Conservation (phyloP, 2,797 vertebrate species). For the Luscinia luscinia region DNA sequence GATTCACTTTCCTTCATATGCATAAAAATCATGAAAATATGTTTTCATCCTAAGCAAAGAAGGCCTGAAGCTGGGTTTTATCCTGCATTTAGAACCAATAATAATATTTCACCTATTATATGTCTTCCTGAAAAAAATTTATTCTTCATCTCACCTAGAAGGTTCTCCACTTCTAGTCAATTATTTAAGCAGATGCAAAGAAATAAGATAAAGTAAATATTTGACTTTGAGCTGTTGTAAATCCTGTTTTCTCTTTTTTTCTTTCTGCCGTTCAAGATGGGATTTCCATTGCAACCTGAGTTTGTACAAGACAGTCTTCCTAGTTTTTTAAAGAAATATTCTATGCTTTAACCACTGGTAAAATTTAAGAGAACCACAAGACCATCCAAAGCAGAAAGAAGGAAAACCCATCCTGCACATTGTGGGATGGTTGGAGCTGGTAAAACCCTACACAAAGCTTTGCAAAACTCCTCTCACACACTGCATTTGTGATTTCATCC, state of each 20-base stretch:
- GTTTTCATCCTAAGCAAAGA: conserved; percentile 28
- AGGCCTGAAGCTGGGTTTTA: conserved; percentile 37
- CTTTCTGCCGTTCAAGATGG: background rate
- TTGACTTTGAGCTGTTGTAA: background rate
- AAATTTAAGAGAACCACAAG: background rate
- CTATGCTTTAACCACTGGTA: background rate
- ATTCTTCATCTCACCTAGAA: background rate
- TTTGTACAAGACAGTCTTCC: background rate
- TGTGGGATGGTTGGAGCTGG: background rate
- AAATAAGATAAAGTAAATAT: conserved; percentile 28
- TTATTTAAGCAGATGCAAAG: background rate
- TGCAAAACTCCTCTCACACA: background rate
- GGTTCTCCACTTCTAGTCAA: background rate
- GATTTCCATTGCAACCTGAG: background rate
- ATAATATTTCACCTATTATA: conserved; percentile 27
- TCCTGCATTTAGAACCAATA: background rate
- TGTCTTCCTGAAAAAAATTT: background rate
- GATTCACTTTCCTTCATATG: conserved; percentile 17
- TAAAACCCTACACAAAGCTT: background rate
- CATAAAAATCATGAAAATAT: conserved; percentile 34
- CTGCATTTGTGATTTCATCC: background rate
- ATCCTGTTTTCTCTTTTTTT: background rate
- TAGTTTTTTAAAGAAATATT: background rate
- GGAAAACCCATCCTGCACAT: background rate
- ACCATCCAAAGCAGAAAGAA: background rate